A percentile compares a stretch with the other conserved stretches of the same genome.
Evolutionary conservation across 1,140 invertebrate species (phyloP).

Genomic region (Ephestia elutella): DNA sequence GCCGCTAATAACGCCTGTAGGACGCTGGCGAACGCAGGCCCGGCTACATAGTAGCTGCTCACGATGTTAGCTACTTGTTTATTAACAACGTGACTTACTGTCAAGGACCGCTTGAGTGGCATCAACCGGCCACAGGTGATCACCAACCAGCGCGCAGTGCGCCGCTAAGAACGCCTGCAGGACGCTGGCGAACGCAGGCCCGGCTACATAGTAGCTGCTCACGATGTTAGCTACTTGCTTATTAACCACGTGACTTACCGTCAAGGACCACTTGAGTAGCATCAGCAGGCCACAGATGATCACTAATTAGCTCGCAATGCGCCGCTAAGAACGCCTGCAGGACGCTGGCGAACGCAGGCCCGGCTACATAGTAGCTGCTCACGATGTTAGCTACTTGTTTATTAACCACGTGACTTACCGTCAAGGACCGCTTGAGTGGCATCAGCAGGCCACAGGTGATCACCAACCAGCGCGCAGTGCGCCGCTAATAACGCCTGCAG

Average conservation of each 20-base stretch:
- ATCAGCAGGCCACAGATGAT: constrained; percentile 71
- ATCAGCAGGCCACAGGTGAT: constrained; percentile 71
- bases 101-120: no score
- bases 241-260: no score
- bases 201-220: constrained; percentile 34
- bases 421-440: constrained; percentile 66
- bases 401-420: constrained; percentile 18
- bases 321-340: constrained; percentile 72
- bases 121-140: constrained; percentile 54
- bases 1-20: constrained; percentile 72
- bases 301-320: constrained; percentile 74
- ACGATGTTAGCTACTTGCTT: constrained; percentile 16
- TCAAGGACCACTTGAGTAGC: no score
- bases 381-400: constrained; percentile 16
- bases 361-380: constrained; percentile 33
- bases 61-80: no score
- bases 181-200: constrained; percentile 58
- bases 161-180: constrained; percentile 72
- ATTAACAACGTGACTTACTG: no score
- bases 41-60: constrained; percentile 35
- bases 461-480: constrained; percentile 74
- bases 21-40: constrained; percentile 58
- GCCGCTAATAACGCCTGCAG: constrained; percentile 72
- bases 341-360: constrained; percentile 68
- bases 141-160: constrained; percentile 74